These are phyloP conservation scores for Heliangelus exortis DNA, from an alignment of 2,797 vertebrate genomes.

Conservation along the genomic window DNA sequence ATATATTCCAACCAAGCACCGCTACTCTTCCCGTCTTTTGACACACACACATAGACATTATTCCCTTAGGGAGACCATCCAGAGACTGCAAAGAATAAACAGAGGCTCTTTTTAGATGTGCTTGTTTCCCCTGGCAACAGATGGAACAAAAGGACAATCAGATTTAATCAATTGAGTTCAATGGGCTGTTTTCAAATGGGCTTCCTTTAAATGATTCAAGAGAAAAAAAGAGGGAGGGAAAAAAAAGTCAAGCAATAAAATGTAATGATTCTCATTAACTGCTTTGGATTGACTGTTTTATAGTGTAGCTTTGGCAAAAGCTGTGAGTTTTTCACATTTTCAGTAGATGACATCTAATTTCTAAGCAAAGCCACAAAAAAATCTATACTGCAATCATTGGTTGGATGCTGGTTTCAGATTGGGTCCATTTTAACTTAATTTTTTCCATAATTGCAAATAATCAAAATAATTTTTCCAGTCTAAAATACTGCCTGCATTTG, in stretches of 20 bases:
- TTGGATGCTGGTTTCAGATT: background rate
- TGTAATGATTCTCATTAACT: slow-evolving; percentile 14
- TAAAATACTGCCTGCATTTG: background rate
- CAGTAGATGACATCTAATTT: background rate
- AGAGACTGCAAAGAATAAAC: background rate
- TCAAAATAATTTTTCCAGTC: background rate
- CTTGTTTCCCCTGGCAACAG: slow-evolving; percentile 38
- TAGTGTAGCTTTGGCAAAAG: background rate
- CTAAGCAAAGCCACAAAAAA: background rate
- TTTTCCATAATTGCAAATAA: background rate
- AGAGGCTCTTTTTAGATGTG: background rate
- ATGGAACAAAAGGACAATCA: slow-evolving; percentile 17
- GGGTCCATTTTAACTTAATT: background rate
- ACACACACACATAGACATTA: background rate
- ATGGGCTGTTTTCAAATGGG: background rate
- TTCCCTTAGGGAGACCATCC: background rate
- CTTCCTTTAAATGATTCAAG: slow-evolving; percentile 11
- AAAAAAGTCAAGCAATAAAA: slow-evolving; percentile 31
- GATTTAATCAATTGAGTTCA: slow-evolving; percentile 19
- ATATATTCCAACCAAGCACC: background rate
- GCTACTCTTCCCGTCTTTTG: background rate
- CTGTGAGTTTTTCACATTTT: background rate
- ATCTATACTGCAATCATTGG: background rate
- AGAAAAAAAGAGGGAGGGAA: background rate
- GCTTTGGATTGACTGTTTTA: background rate